phyloP scores from a whole-genome alignment of 2,113 vertebrate genomes.

The Entelurus aequoreus region DNA sequence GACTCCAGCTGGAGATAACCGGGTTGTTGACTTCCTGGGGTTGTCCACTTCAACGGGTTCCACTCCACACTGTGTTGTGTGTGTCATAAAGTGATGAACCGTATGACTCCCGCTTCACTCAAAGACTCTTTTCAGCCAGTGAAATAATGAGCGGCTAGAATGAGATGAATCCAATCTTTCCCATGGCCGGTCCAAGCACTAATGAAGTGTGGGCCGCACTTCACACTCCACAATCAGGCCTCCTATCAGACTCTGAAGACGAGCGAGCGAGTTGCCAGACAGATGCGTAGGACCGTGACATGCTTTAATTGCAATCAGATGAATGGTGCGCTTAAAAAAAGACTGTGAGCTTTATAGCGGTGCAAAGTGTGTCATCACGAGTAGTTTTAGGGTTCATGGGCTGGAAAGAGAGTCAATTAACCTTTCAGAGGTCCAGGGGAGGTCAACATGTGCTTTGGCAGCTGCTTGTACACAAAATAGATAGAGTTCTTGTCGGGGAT shows the following conservation, averaged over 20 bases:
- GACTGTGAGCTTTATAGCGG: conserved; percentile 22
- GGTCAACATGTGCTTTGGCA: conserved; percentile 17
- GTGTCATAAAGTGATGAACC: too few species aligned
- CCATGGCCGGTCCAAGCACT: conserved; percentile 14
- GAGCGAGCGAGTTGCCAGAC: conserved; percentile 22
- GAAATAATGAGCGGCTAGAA: conserved; percentile 16
- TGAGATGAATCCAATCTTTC: conserved; percentile 31
- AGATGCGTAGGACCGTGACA: conserved; percentile 24
- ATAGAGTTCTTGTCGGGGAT: conserved; percentile 27
- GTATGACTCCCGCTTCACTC: too few species aligned
- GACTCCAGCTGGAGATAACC: too few species aligned
- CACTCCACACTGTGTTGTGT: too few species aligned
- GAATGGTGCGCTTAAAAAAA: conserved; percentile 36
- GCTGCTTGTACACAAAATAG: conserved; percentile 10
- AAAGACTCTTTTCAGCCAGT: background rate
- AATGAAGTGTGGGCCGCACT: conserved; percentile 23
- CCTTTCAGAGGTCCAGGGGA: background rate
- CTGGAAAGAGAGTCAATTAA: conserved; percentile 1
- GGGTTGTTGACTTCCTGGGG: too few species aligned
- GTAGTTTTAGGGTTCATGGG: conserved; percentile 11
- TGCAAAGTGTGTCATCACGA: conserved; percentile 25
- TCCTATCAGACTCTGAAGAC: conserved; percentile 22
- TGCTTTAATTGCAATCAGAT: conserved; percentile 43
- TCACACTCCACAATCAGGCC: conserved; percentile 32
- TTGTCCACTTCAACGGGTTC: too few species aligned